Percentiles rank a stretch among this genome's conserved stretches.
phyloP scores from a whole-genome alignment of 2,797 vertebrate genomes.

The Tolypeutes matacus region DNA sequence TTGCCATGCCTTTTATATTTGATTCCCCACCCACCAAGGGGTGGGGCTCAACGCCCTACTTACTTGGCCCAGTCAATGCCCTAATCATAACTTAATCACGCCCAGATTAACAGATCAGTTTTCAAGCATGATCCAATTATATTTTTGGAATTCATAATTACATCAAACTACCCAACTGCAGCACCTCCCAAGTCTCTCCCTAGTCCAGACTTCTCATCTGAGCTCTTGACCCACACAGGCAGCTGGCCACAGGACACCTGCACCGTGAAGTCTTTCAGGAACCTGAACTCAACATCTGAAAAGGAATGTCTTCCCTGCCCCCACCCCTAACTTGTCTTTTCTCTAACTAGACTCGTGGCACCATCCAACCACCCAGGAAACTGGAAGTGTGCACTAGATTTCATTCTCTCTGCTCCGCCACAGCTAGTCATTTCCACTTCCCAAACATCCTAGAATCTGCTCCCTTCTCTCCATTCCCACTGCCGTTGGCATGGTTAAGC shows the following conservation, averaged over 20 bases:
- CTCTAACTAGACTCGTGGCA: not conserved
- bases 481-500: not conserved
- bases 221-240: not conserved
- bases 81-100: no score
- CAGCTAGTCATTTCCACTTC: not conserved
- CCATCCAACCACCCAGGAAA: not conserved
- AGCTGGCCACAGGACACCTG: not conserved
- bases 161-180: no score
- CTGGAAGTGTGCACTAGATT: not conserved
- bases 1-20: no score
- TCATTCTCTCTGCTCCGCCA: not conserved
- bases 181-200: not conserved
- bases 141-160: no score
- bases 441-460: not conserved
- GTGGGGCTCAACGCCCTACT: no score
- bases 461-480: not conserved
- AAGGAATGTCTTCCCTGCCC: not conserved
- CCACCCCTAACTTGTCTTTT: not conserved
- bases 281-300: not conserved
- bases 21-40: no score
- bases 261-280: not conserved
- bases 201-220: not conserved
- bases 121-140: no score
- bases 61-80: no score
- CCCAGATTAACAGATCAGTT: no score